These are phyloP conservation scores for Mystacornis crossleyi DNA, from an alignment of 2,113 vertebrate genomes.

Conservation along the genomic window DNA sequence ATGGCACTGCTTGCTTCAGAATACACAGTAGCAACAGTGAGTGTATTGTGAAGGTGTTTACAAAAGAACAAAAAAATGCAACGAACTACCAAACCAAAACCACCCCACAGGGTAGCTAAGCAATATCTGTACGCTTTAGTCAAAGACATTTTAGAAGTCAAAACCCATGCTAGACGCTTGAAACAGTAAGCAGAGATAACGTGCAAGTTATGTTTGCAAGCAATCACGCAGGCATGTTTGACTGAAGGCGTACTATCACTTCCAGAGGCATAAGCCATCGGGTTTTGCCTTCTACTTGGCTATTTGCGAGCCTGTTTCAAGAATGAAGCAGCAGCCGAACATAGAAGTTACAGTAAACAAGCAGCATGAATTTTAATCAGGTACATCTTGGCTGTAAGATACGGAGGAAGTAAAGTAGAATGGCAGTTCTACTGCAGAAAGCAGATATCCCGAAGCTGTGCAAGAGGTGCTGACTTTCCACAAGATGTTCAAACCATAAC, in stretches of 20 bases:
- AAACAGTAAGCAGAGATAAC: background rate
- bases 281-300: background rate
- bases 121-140: background rate
- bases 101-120: background rate
- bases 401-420: background rate
- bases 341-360: background rate
- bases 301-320: background rate
- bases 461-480: background rate
- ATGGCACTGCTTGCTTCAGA: background rate
- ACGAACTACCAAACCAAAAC: background rate
- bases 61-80: background rate
- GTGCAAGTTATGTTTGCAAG: background rate
- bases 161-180: background rate
- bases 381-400: background rate
- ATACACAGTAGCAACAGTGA: background rate
- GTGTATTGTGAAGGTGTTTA: background rate
- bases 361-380: background rate
- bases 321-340: background rate
- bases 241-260: background rate
- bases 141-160: background rate
- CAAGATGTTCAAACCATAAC: background rate
- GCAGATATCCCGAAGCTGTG: background rate
- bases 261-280: background rate
- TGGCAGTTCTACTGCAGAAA: background rate
- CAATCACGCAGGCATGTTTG: background rate